Evolutionary conservation across 1,140 invertebrate genomes (phyloP), one percentile per base, ranked within the genome.

Genomic region (Drosophila saltans): DNA sequence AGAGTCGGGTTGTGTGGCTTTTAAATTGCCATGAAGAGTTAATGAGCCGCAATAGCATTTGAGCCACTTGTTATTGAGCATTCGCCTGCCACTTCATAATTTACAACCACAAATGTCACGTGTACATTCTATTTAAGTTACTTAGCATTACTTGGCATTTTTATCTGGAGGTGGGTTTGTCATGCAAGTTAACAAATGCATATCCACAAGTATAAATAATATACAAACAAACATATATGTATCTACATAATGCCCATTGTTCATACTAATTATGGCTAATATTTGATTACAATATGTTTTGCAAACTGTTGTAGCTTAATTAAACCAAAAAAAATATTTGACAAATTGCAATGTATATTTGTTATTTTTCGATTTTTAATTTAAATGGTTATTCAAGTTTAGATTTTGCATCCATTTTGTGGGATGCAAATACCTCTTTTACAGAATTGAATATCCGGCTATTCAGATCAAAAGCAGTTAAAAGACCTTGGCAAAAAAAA

Each of bases 51-150:
- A 86, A 79, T 88, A 61, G 70, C 66, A 66, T 30, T 60, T 60
- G 43, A 26, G 48, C 67, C 74, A 80, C 71, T 89, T 78, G 67
- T 75, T 75, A 65, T 60, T 73, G 63, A 69, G 72, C 69, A 75
- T 74, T 74, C 64, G 48, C 59, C 77, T 78, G 69, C 58, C 61
- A 52, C 65, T 67, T 52, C 68, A 73, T 81, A 79, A 86, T 71
- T 89, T 65, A 79, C 69, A 77, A 76, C 82, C 82, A 55, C 83
- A 86, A 86, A 70, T 88, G 83, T 86, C 83, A 86, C 83, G 83
- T 86, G 83, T 69, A 69, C 79, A 71, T 66, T 83, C 75, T 64
- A 83, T 88, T 86, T 72, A 74, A 67, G 69, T 80, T 77, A 62
- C 55, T 73, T 80, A 77, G 80, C 82, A 88, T 88, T 86, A 80